Evolutionary conservation across 2,113 vertebrate genomes (phyloP).

Genomic region (Melanostigma gelatinosum): DNA sequence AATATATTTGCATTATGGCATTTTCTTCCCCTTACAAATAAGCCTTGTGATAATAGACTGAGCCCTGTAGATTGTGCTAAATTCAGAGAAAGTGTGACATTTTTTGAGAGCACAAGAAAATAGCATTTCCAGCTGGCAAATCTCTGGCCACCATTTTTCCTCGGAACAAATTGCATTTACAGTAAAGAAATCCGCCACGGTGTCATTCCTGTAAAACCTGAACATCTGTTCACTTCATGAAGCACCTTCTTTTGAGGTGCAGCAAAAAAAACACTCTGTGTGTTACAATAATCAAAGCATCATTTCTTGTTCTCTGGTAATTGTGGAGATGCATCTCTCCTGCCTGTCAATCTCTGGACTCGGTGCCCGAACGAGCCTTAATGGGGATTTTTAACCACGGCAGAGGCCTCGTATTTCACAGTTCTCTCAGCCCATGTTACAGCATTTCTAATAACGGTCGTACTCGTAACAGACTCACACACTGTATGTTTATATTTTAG

Average conservation of each 20-base stretch:
- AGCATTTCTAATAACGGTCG: conserved; percentile 59
- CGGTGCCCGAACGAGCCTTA: conserved; percentile 52
- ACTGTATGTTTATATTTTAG: conserved; percentile 29
- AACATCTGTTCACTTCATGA: conserved; percentile 9
- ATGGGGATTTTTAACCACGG: conserved; percentile 64
- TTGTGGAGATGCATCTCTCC: conserved; percentile 36
- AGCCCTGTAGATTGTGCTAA: neutral
- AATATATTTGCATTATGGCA: neutral
- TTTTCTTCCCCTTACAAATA: neutral
- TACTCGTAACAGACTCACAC: conserved; percentile 29
- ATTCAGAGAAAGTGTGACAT: conserved; percentile 49
- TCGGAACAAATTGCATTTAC: conserved; percentile 25
- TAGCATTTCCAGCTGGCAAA: conserved; percentile 15
- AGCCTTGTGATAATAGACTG: neutral
- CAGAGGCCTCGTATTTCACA: conserved; percentile 70
- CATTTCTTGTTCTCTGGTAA: conserved; percentile 40
- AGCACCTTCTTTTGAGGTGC: neutral
- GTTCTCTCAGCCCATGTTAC: conserved; percentile 62
- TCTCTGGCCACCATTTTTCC: conserved; percentile 14
- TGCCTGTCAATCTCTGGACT: conserved; percentile 37
- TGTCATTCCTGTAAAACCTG: neutral
- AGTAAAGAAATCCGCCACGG: conserved; percentile 5
- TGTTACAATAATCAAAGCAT: conserved; percentile 1
- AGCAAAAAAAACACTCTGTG: neutral
- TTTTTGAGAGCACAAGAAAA: conserved; percentile 31